A percentile compares a stretch with the other conserved stretches of the same genome.
phyloP scores from a whole-genome alignment of 2,888 invertebrate genomes.

The Dasysyrphus tricinctus region DNA sequence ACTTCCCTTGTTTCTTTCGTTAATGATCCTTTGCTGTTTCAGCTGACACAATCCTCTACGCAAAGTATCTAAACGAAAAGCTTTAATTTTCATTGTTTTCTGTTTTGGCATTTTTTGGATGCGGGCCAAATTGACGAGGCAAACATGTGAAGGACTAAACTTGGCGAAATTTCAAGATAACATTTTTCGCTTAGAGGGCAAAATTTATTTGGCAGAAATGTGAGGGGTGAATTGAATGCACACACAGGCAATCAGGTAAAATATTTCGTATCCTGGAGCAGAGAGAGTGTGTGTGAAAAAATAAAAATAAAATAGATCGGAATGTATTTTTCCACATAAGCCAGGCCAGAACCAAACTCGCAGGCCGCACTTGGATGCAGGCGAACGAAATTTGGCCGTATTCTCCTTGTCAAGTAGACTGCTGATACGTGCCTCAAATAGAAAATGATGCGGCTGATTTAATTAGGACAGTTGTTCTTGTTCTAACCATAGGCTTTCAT shows the following conservation, averaged over 20 bases:
- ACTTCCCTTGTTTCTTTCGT: conserved; percentile 37
- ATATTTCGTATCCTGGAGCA: conserved; percentile 11
- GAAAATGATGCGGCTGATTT: conserved; percentile 57
- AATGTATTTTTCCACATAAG: conserved; percentile 23
- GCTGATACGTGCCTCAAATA: conserved; percentile 59
- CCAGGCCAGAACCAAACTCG: conserved; percentile 7
- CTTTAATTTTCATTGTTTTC: conserved; percentile 17
- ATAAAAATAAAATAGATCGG: conserved; percentile 41
- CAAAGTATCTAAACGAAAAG: conserved; percentile 27
- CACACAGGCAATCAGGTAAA: conserved; percentile 59
- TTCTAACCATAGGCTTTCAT: conserved; percentile 29
- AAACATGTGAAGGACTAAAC: conserved; percentile 35
- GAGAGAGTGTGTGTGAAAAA: conserved; percentile 17
- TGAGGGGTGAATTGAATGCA: conserved; percentile 39
- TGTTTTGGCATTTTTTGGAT: conserved; percentile 19
- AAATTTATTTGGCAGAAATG: conserved; percentile 41
- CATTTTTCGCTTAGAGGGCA: conserved; percentile 39
- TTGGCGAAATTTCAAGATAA: conserved; percentile 54
- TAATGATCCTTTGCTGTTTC: conserved; percentile 52
- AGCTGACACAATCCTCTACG: conserved; percentile 30
- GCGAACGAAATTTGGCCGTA: conserved; percentile 33
- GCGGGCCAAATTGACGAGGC: conserved; percentile 36
- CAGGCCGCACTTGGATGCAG: conserved; percentile 33
- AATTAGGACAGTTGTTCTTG: conserved; percentile 48
- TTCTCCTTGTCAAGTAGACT: conserved; percentile 45